Percentiles rank a stretch among this genome's conserved stretches.
Conservation (phyloP, 2,888 invertebrate species). For the Ichneumoninae sp. region DNA sequence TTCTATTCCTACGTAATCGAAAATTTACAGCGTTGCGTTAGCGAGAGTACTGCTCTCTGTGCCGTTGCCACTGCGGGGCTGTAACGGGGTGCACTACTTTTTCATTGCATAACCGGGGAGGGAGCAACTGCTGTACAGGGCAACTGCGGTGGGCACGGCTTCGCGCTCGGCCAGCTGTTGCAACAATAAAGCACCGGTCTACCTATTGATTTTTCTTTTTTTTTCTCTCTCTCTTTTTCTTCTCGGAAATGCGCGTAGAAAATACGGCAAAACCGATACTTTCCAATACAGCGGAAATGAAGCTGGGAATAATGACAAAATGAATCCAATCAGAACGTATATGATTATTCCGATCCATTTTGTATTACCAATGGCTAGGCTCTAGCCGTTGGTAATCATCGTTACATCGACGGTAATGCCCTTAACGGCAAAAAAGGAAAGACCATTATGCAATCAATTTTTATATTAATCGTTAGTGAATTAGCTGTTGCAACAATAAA, state of each 20-base stretch:
- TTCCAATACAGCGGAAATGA: conserved; percentile 54
- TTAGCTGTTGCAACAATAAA: conserved; percentile 68
- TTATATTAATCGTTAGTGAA: too few species aligned
- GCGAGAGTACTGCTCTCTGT: conserved; percentile 34
- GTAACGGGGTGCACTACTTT: conserved; percentile 63
- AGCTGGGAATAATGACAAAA: conserved; percentile 49
- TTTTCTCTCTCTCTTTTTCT: conserved; percentile 38
- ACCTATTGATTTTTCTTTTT: conserved; percentile 62
- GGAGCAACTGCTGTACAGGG: conserved; percentile 47
- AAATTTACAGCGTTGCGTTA: conserved; percentile 60
- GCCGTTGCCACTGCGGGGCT: conserved; percentile 42
- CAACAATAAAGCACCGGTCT: conserved; percentile 66
- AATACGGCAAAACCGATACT: conserved; percentile 61
- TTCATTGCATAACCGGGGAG: conserved; percentile 61
- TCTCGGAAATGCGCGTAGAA: conserved; percentile 53
- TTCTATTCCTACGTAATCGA: conserved; percentile 63
- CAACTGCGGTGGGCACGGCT: conserved; percentile 28
- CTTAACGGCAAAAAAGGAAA: too few species aligned
- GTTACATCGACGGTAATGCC: too few species aligned
- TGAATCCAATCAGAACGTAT: conserved; percentile 55
- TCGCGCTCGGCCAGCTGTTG: conserved; percentile 65
- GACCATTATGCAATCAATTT: too few species aligned
- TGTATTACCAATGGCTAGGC: conserved; percentile 1
- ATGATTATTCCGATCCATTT: conserved; percentile 49
- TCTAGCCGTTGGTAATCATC: not conserved